These are phyloP conservation scores for Heliothis peltigera DNA, from an alignment of 2,888 invertebrate species.

Conservation along the genomic window DNA sequence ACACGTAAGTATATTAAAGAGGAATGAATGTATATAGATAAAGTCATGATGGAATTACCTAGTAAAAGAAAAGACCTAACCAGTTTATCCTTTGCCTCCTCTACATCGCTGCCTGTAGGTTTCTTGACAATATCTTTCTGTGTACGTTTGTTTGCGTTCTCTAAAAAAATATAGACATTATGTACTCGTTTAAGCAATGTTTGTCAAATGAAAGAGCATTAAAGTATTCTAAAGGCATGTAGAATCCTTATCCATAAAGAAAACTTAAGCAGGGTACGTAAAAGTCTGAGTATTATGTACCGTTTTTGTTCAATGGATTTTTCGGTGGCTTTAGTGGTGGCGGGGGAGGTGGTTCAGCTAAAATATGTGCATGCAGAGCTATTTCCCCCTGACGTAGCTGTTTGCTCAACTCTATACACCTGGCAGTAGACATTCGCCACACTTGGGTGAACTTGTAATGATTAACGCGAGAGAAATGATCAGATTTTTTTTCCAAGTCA, in stretches of 20 bases:
- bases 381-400: conserved; percentile 79
- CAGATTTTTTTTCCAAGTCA: conserved; percentile 92
- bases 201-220: too few relatives aligned
- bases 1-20: background rate
- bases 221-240: background rate
- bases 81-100: conserved; percentile 72
- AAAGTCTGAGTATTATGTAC: conserved; percentile 53
- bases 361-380: conserved; percentile 83
- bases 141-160: conserved; percentile 33
- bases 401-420: conserved; percentile 71
- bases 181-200: background rate
- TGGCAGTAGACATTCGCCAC: conserved; percentile 82
- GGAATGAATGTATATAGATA: background rate
- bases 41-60: background rate
- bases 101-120: conserved; percentile 50
- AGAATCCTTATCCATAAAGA: too few relatives aligned
- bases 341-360: conserved; percentile 82
- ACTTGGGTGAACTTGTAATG: conserved; percentile 90
- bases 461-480: conserved; percentile 91
- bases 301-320: conserved; percentile 76
- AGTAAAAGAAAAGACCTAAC: conserved; percentile 53
- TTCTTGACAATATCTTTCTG: conserved; percentile 38
- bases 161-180: conserved; percentile 23
- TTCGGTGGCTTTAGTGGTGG: conserved; percentile 76
- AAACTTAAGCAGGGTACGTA: too few relatives aligned